Evolutionary conservation across 1,140 invertebrate species (phyloP).

Genomic region (Neoseiulus cucumeris): DNA sequence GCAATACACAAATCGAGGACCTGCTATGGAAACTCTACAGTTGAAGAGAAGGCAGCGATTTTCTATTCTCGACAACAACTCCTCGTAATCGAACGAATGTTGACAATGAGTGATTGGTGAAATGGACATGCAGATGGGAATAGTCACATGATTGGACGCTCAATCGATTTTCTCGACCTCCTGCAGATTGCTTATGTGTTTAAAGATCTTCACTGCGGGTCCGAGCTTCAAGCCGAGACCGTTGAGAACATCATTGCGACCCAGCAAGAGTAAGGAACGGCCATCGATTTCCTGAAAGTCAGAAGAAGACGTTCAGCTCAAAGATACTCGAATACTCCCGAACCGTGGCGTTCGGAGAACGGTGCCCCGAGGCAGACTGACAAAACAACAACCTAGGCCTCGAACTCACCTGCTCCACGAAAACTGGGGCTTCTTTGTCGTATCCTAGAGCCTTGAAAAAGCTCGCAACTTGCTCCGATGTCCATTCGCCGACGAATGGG

Average conservation of each 20-base stretch:
- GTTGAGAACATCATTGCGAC: conserved; percentile 52
- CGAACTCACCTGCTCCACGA: conserved; percentile 48
- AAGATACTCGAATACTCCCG: conserved; percentile 16
- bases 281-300: conserved; percentile 63
- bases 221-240: conserved; percentile 56
- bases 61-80: no score
- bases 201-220: conserved; percentile 64
- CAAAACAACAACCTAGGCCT: background rate
- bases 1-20: no score
- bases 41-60: no score
- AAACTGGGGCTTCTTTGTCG: conserved; percentile 38
- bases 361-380: background rate
- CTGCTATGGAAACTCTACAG: no score
- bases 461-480: conserved; percentile 51
- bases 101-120: no score
- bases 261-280: conserved; percentile 51
- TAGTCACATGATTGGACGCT: no score
- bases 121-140: no score
- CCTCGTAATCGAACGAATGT: no score
- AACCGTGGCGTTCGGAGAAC: background rate
- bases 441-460: conserved; percentile 34
- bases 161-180: background rate
- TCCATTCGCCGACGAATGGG: conserved; percentile 57
- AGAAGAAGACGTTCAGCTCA: background rate
- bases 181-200: conserved; percentile 37